Evolutionary conservation across 2,888 invertebrate species (phyloP), one percentile per base, ranked within the genome.

Genomic region (Athalia cordata): DNA sequence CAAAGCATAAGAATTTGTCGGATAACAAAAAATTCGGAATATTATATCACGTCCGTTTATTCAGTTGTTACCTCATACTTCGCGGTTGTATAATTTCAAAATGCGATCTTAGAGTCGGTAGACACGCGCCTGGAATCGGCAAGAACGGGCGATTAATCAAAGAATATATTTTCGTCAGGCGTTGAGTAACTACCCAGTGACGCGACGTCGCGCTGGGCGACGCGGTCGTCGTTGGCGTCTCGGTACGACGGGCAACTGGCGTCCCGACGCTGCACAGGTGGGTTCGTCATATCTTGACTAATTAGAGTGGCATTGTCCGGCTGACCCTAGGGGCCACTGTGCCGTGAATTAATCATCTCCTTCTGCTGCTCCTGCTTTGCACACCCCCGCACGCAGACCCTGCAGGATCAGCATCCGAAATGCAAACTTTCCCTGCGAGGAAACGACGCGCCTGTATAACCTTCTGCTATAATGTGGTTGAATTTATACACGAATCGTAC

Each of bases 311-410:
- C 85, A 86, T 86, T 86, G 86, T 86, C 83, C 83, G 82, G 82
- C 81, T 82, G 81, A 82, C 84, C 84, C 84, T 82, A 82, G 79
- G 84, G 85, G 82, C 77, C 81, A 78, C 83, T 77, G 78, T 79
- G 85, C 84, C 85, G 85, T 86, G 86, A 86, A 87, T 87, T 86
- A 86, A 87, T 87, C 86, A 87, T 86, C 82, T 81, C 81, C 80
- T 81, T 77, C 79, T 81, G 76, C 80, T 78, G 81, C 82, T 84
- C 83, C 84, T 83, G 83, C 74, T 64, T 8, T n/a, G 50, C n/a
- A 62, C 61, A 49, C 62, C 49, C n/a, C 15, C 15, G 52, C 74
- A 81, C 81, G 2, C 29, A 29, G 29, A 29, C 29, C 29, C 81
- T 68, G 81, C 81, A 66, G 72, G 62, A 66, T 78, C 80, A 45